phyloP scores from a whole-genome alignment of 2,888 invertebrate species.

The Lithophane leautieri region DNA sequence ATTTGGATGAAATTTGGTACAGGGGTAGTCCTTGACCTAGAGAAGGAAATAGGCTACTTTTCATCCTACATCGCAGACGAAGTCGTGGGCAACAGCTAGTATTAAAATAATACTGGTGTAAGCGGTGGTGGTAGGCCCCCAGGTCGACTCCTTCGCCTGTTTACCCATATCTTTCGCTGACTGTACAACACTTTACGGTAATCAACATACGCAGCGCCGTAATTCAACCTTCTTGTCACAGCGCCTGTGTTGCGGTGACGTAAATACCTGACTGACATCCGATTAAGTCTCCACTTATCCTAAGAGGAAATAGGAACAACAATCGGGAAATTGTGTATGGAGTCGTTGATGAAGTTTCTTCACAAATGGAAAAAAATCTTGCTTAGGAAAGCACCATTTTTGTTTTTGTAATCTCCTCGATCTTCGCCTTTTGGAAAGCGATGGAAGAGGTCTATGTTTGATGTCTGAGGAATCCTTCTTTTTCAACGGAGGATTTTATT shows the following conservation, averaged over 20 bases:
- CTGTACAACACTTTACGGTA: conserved; percentile 8
- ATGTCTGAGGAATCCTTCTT: too few relatives aligned
- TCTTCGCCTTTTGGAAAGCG: too few relatives aligned
- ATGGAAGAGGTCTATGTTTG: too few relatives aligned
- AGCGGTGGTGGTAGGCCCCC: too few relatives aligned
- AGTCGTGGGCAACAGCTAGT: too few relatives aligned
- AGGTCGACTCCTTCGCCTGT: neutral
- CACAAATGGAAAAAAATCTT: neutral
- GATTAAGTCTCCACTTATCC: conserved; percentile 40
- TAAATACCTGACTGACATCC: conserved; percentile 50
- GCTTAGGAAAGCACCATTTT: neutral
- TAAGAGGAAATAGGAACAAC: conserved; percentile 18
- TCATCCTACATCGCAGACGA: too few relatives aligned
- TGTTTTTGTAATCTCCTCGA: too few relatives aligned
- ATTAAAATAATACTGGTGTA: too few relatives aligned
- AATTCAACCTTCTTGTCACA: conserved; percentile 39
- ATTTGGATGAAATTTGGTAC: too few relatives aligned
- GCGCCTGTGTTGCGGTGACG: conserved; percentile 37
- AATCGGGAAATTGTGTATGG: neutral
- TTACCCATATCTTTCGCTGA: neutral
- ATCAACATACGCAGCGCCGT: conserved; percentile 28
- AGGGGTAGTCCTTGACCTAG: too few relatives aligned
- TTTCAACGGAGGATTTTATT: too few relatives aligned
- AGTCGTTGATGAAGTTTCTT: neutral
- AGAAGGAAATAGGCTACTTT: too few relatives aligned